Evolutionary conservation across 2,797 vertebrate genomes (phyloP).

Genomic region (Scleropages formosus): DNA sequence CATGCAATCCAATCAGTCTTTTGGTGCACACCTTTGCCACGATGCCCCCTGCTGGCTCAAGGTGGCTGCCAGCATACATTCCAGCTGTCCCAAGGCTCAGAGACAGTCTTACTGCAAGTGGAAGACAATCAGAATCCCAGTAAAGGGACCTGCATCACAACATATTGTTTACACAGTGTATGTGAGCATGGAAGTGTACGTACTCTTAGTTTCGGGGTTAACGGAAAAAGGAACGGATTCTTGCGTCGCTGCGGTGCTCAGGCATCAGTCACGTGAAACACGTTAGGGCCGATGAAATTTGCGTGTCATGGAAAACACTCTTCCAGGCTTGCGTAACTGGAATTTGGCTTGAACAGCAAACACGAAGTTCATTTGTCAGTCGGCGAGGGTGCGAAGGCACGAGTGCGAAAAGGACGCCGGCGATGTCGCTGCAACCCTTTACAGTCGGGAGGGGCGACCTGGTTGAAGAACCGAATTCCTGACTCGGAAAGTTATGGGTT

Average conservation of each 20-base stretch:
- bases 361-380: neutral
- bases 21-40: neutral
- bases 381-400: neutral
- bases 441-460: neutral
- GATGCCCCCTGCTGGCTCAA: neutral
- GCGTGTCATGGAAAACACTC: constrained; percentile 16
- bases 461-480: neutral
- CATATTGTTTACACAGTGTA: no score
- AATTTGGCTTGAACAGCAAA: neutral
- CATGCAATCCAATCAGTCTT: neutral
- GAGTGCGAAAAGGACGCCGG: neutral
- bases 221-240: constrained; percentile 13
- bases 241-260: constrained; percentile 6
- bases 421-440: neutral
- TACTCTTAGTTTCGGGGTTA: neutral
- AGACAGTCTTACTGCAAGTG: neutral
- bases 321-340: constrained; percentile 21
- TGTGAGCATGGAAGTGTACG: neutral
- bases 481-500: neutral
- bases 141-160: no score
- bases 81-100: neutral
- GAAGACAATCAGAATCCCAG: no score
- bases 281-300: constrained; percentile 6
- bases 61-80: neutral
- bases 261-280: constrained; percentile 4